Percentiles rank a stretch among this genome's conserved stretches.
Conservation (phyloP, 2,888 invertebrate genomes). For the Synergus itoensis region DNA sequence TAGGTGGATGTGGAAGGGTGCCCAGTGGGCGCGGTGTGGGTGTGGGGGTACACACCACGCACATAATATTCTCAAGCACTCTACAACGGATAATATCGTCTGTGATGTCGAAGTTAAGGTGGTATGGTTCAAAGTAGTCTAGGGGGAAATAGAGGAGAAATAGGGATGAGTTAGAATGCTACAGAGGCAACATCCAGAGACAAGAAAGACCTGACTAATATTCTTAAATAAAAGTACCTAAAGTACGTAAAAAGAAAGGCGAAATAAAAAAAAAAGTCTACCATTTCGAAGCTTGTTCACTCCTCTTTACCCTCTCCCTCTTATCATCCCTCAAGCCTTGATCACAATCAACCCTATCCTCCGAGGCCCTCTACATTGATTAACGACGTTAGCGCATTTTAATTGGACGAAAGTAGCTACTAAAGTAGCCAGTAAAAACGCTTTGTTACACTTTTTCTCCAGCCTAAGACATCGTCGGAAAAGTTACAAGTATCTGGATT, state of each 20-base stretch:
- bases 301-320: conserved; percentile 1
- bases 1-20: conserved; percentile 38
- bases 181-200: conserved; percentile 10
- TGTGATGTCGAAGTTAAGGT: conserved; percentile 55
- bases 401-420: conserved; percentile 58
- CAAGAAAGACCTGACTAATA: conserved; percentile 4
- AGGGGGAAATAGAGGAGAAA: conserved; percentile 50
- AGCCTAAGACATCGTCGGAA: not conserved
- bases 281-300: not conserved
- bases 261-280: not conserved
- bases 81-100: conserved; percentile 72
- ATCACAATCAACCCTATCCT: conserved; percentile 49
- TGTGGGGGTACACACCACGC: conserved; percentile 61
- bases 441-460: conserved; percentile 1
- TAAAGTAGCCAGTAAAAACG: conserved; percentile 11
- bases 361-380: conserved; percentile 62
- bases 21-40: conserved; percentile 45
- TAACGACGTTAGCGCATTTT: conserved; percentile 71
- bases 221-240: not conserved
- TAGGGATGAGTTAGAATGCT: conserved; percentile 41
- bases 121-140: conserved; percentile 55
- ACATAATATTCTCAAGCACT: conserved; percentile 73
- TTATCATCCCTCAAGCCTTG: conserved; percentile 38
- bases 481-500: conserved; percentile 16
- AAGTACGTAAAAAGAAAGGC: not conserved